A percentile compares a stretch with the other conserved stretches of the same genome.
Conservation (phyloP, 2,888 invertebrate species). For the Campaea margaritaria region DNA sequence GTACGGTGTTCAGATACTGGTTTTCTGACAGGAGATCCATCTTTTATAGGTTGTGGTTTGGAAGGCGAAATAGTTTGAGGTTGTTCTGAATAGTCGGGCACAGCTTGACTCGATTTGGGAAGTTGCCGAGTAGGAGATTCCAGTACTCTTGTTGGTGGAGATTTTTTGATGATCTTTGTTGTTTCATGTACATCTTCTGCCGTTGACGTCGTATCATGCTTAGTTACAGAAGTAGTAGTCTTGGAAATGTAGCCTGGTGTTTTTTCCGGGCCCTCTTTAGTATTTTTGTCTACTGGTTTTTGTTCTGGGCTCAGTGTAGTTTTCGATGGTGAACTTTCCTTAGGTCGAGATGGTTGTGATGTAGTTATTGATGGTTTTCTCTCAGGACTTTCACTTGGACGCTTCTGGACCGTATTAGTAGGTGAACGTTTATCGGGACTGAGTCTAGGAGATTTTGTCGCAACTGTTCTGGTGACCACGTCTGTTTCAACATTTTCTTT, state of each 20-base stretch:
- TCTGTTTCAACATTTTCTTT: constrained; percentile 29
- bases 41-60: constrained; percentile 20
- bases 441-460: constrained; percentile 25
- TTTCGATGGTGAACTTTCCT: constrained; percentile 22
- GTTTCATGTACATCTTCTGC: constrained; percentile 35
- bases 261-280: constrained; percentile 30
- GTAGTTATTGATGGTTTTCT: constrained; percentile 22
- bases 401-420: constrained; percentile 1
- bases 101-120: constrained; percentile 16
- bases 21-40: constrained; percentile 36
- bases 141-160: constrained; percentile 29
- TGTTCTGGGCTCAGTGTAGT: constrained; percentile 30
- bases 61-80: constrained; percentile 31
- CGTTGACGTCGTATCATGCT: constrained; percentile 37
- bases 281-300: constrained; percentile 21
- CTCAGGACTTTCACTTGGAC: constrained; percentile 41
- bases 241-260: constrained; percentile 27
- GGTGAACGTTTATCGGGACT: constrained; percentile 23
- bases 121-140: constrained; percentile 40
- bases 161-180: constrained; percentile 28
- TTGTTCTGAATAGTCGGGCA: constrained; percentile 10
- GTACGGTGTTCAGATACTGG: constrained; percentile 11
- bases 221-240: constrained; percentile 40
- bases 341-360: constrained; percentile 27
- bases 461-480: constrained; percentile 23